Evolutionary conservation across 1,140 invertebrate genomes (phyloP), one percentile per base, ranked within the genome.

Genomic region (Sycobia sp.): DNA sequence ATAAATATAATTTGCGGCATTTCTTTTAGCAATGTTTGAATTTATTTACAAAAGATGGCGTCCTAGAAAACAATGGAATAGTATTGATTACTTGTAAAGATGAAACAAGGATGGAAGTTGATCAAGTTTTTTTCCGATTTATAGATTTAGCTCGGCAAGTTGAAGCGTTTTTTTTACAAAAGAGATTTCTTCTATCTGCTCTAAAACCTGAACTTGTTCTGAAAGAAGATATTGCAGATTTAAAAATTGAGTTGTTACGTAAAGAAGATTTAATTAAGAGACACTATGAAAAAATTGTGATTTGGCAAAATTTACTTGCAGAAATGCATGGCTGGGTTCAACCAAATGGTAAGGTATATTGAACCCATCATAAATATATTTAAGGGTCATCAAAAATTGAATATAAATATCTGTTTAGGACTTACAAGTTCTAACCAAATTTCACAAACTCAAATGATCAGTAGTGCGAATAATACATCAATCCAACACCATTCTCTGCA

Each of bases 131-230:
- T 38, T 81, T 91, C 56, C 84, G 90, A 62, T 96, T 97, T 74
- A 88, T 97, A 34, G 95, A 97, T 77, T 82, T 94, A 29, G 94
- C 94, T 1, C 84, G 93, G 27, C 92, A 95, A 81, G 93, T 96
- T 88, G 95, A 98, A 79, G 91, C 91, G 1, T 96, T 95, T 77
- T 98, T 98, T 74, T 77, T 98, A 1, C 94, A 96, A 76, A 96
- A 96, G 78, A 83, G 94, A 73, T 91, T 97, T 73, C 82, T 96
- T 0, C 80, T 97, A 2, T 96, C 94, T 2, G 91, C 90, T 0
- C 83, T 96, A 51, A 96, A 96, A 76, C 95, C 95, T 0, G 94
- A 97, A 78, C 86, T 96, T 68, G 86, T 95, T 60, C 85, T 97
- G 1, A 94, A 93, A 81, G 95, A 98, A 81, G 94, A 96, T 74